Percentiles rank a stretch among this genome's conserved stretches.
phyloP scores from a whole-genome alignment of 53 echinoderm and acorn worm species.

The Mesocentrotus franciscanus region DNA sequence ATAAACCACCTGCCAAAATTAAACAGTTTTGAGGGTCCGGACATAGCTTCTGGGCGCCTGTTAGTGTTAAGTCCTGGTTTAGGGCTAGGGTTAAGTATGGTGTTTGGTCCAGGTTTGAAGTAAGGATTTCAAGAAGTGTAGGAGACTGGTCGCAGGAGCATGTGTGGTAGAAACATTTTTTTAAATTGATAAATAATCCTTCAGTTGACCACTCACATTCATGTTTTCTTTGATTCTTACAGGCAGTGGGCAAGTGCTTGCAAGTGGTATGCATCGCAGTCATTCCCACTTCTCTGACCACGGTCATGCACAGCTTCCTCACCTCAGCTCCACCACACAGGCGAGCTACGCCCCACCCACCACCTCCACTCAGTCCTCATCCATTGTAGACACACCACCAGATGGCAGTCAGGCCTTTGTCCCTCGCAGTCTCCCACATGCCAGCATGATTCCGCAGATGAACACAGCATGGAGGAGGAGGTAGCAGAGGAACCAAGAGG shows the following conservation, averaged over 20 bases:
- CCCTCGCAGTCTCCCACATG: not conserved
- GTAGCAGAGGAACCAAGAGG: not conserved
- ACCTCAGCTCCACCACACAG: constrained; percentile 30
- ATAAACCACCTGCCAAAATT: too few relatives aligned
- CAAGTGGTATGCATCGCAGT: constrained; percentile 25
- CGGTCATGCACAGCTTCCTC: constrained; percentile 22
- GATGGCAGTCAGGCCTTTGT: not conserved
- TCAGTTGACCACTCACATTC: not conserved
- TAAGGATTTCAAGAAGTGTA: too few relatives aligned
- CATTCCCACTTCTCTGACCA: constrained; percentile 38
- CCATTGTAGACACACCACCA: not conserved
- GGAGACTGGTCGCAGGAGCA: too few relatives aligned
- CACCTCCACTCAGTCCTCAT: not conserved
- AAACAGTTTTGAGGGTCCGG: too few relatives aligned
- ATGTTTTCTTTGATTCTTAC: not conserved
- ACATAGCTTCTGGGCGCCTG: too few relatives aligned
- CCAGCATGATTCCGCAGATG: not conserved
- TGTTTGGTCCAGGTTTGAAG: too few relatives aligned
- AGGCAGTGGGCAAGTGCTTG: constrained; percentile 49
- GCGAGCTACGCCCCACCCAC: constrained; percentile 1
- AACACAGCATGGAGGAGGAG: not conserved
- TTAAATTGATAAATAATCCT: not conserved
- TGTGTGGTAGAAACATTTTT: too few relatives aligned
- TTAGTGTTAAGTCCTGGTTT: too few relatives aligned
- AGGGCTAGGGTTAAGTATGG: too few relatives aligned